A percentile compares a stretch with the other conserved stretches of the same genome.
Evolutionary conservation across 2,113 vertebrate species (phyloP).

Genomic region (Rattus norvegicus): DNA sequence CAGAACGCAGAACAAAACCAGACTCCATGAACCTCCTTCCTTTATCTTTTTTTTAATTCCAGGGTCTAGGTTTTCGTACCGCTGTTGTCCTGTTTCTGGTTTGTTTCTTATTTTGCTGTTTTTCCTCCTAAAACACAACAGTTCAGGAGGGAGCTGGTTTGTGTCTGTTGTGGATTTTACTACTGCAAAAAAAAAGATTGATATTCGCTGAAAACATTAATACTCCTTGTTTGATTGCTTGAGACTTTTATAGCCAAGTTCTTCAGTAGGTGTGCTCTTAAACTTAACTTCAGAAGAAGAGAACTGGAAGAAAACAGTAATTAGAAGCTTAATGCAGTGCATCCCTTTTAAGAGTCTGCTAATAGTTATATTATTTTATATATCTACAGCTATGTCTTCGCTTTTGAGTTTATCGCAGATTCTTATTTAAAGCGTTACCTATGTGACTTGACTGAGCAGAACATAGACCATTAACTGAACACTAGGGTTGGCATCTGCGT

Average conservation of each 20-base stretch:
- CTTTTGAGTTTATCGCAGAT: background rate
- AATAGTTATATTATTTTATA: background rate
- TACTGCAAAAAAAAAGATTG: background rate
- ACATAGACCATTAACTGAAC: background rate
- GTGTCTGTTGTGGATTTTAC: background rate
- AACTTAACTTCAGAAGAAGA: background rate
- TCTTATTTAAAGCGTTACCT: background rate
- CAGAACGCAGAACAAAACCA: background rate
- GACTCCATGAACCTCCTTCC: background rate
- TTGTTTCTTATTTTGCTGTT: background rate
- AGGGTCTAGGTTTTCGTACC: background rate
- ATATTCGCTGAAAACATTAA: background rate
- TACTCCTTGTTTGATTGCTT: background rate
- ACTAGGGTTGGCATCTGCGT: background rate
- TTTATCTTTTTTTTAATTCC: background rate
- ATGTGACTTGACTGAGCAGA: fast-evolving
- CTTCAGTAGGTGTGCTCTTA: background rate
- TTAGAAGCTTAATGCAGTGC: background rate
- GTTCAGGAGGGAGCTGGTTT: background rate
- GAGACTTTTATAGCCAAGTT: constrained; percentile 4
- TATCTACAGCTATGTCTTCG: background rate
- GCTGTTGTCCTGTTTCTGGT: background rate
- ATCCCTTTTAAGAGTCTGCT: background rate
- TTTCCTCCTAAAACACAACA: constrained; percentile 8
- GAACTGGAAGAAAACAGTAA: background rate